Conservation (phyloP, 1,140 invertebrate genomes). For the Drosophila hydei region DNA sequence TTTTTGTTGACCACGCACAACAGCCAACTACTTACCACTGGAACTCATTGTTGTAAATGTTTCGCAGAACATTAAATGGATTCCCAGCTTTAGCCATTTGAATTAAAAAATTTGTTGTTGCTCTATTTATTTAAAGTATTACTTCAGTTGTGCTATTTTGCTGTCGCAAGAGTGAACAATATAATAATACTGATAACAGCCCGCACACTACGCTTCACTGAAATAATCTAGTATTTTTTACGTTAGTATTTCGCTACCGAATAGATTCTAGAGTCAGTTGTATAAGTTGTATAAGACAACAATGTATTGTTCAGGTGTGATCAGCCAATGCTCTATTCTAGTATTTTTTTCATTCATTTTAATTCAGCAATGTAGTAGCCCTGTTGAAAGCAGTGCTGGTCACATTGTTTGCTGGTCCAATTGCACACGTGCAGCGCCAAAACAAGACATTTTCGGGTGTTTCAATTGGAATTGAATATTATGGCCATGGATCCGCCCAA, state of each 20-base stretch:
- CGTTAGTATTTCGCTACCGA: constrained; percentile 1
- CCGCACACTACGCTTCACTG: constrained; percentile 17
- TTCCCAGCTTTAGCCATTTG: constrained; percentile 75
- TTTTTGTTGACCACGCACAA: too few species aligned
- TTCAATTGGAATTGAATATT: neutral
- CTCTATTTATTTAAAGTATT: constrained; percentile 18
- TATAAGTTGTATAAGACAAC: too few species aligned
- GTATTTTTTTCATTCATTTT: too few species aligned
- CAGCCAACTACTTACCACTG: constrained; percentile 84
- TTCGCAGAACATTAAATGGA: constrained; percentile 78
- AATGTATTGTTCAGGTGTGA: too few species aligned
- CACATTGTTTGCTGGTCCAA: constrained; percentile 10
- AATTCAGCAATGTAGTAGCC: too few species aligned
- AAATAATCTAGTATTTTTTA: constrained; percentile 17
- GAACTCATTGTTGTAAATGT: constrained; percentile 85
- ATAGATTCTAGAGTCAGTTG: neutral
- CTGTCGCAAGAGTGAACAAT: constrained; percentile 26
- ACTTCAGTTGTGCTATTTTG: constrained; percentile 20
- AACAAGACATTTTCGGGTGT: constrained; percentile 24
- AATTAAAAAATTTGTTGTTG: constrained; percentile 13
- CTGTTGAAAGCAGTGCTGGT: too few species aligned
- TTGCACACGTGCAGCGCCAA: constrained; percentile 57
- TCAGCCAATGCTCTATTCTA: too few species aligned
- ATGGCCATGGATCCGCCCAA: constrained; percentile 52
- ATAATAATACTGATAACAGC: neutral